phyloP scores from a whole-genome alignment of 1,140 invertebrate genomes.

The Leptoteleia sp. region DNA sequence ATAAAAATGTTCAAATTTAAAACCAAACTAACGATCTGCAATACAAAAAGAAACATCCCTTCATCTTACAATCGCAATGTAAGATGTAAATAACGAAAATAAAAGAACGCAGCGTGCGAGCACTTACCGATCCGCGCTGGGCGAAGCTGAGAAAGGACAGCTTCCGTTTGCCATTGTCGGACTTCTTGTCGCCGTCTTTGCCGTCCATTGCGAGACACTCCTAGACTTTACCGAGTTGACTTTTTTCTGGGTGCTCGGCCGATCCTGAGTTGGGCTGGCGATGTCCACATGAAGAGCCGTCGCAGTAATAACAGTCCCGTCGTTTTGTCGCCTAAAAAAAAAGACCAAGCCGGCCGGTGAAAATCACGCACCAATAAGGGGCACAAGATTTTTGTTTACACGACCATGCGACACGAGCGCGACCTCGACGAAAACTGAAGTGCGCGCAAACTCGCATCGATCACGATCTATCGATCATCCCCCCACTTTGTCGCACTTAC shows the following conservation, averaged over 20 bases:
- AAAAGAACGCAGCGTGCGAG: background rate
- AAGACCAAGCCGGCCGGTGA: slow-evolving; percentile 12
- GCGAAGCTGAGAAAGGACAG: slow-evolving; percentile 79
- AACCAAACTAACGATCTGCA: too few relatives aligned
- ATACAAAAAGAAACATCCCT: too few relatives aligned
- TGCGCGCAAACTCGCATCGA: slow-evolving; percentile 5
- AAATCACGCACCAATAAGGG: too few relatives aligned
- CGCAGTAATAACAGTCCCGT: slow-evolving; percentile 78
- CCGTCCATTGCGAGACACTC: slow-evolving; percentile 49
- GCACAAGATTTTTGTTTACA: slow-evolving; percentile 5
- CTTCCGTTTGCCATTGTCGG: slow-evolving; percentile 72
- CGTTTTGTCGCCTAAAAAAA: slow-evolving; percentile 75
- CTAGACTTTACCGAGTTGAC: slow-evolving; percentile 70
- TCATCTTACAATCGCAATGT: too few relatives aligned
- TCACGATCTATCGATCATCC: slow-evolving; percentile 26
- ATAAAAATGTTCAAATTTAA: too few relatives aligned
- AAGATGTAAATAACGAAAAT: too few relatives aligned
- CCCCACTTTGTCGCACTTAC: too few relatives aligned
- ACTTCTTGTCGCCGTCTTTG: slow-evolving; percentile 64
- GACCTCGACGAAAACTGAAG: slow-evolving; percentile 8
- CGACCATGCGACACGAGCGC: background rate
- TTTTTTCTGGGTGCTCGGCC: slow-evolving; percentile 82
- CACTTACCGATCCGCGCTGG: slow-evolving; percentile 73
- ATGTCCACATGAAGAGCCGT: slow-evolving; percentile 81
- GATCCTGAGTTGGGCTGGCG: slow-evolving; percentile 79